Evolutionary conservation across 1,140 invertebrate genomes (phyloP).

Genomic region (Bombus ignitus): DNA sequence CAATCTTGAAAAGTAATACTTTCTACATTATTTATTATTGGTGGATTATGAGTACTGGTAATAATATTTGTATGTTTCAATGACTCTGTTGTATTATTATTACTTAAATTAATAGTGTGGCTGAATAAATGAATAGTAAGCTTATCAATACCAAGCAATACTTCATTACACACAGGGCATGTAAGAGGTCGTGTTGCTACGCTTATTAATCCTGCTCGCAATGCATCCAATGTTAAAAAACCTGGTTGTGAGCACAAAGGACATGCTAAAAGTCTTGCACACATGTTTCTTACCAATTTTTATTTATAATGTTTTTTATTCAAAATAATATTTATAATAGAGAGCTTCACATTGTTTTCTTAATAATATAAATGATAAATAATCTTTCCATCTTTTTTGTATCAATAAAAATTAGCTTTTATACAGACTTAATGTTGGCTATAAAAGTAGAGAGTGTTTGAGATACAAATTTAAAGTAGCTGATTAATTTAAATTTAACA

Average conservation of each 20-base stretch:
- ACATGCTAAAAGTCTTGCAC: slow-evolving; percentile 87
- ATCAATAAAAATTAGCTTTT: slow-evolving; percentile 5
- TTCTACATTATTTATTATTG: slow-evolving; percentile 29
- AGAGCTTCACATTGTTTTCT: background rate
- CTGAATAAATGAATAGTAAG: slow-evolving; percentile 92
- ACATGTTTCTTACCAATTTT: slow-evolving; percentile 79
- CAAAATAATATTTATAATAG: background rate
- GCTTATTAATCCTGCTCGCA: slow-evolving; percentile 88
- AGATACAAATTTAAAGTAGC: slow-evolving; percentile 16
- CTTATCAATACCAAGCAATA: slow-evolving; percentile 90
- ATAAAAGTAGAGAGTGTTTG: background rate
- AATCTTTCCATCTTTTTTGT: background rate
- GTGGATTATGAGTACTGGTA: slow-evolving; percentile 4
- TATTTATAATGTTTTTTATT: slow-evolving; percentile 5
- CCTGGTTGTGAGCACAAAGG: slow-evolving; percentile 89
- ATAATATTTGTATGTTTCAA: slow-evolving; percentile 37
- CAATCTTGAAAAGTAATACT: slow-evolving; percentile 47
- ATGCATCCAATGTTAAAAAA: slow-evolving; percentile 87
- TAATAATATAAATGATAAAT: slow-evolving; percentile 2
- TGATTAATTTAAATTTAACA: slow-evolving; percentile 68
- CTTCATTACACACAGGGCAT: slow-evolving; percentile 90
- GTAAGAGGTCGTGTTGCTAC: slow-evolving; percentile 88
- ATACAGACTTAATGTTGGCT: background rate
- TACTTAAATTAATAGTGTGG: slow-evolving; percentile 82
- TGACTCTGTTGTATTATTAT: slow-evolving; percentile 40